These are phyloP conservation scores for Parauchenoglanis ngamensis DNA, from an alignment of 2,797 vertebrate species.

Conservation along the genomic window DNA sequence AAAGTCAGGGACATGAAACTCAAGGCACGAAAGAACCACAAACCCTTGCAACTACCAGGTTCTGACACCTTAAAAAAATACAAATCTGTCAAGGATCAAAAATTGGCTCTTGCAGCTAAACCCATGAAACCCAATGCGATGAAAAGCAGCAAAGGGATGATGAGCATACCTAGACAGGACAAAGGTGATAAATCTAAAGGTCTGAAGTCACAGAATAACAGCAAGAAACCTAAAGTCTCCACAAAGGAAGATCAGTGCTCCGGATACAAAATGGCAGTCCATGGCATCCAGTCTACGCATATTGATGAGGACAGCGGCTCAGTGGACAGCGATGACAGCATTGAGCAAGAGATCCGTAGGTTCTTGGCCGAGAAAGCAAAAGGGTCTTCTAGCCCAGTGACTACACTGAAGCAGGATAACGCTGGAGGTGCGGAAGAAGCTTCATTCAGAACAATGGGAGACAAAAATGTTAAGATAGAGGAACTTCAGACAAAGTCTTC, in stretches of 20 bases:
- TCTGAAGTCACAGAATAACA: slow-evolving; percentile 28
- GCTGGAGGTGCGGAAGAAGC: slow-evolving; percentile 50
- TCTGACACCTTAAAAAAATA: slow-evolving; percentile 64
- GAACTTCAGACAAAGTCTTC: slow-evolving; percentile 69
- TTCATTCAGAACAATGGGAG: slow-evolving; percentile 4
- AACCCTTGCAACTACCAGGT: slow-evolving; percentile 67
- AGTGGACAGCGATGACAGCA: slow-evolving; percentile 93
- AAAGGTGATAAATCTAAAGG: slow-evolving; percentile 31
- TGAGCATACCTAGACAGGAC: slow-evolving; percentile 41
- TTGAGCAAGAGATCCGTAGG: slow-evolving; percentile 89
- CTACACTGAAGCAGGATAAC: slow-evolving; percentile 54
- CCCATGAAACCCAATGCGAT: slow-evolving; percentile 69
- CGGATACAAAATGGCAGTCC: slow-evolving; percentile 11
- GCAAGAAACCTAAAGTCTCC: slow-evolving; percentile 53
- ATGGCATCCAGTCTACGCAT: slow-evolving; percentile 1
- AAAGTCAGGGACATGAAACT: slow-evolving; percentile 78
- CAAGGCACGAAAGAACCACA: slow-evolving; percentile 74
- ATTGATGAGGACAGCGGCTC: slow-evolving; percentile 84
- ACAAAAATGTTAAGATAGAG: slow-evolving; percentile 62
- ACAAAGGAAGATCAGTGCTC: slow-evolving; percentile 45
- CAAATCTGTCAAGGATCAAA: slow-evolving; percentile 63
- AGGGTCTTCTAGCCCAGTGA: slow-evolving; percentile 63
- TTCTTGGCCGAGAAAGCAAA: slow-evolving; percentile 93
- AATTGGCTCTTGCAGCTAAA: slow-evolving; percentile 50
- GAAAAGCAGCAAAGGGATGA: slow-evolving; percentile 60